Percentiles rank a stretch among this genome's conserved stretches.
These are phyloP conservation scores for Hydraecia micacea DNA, from an alignment of 2,888 invertebrate genomes.

Conservation along the genomic window DNA sequence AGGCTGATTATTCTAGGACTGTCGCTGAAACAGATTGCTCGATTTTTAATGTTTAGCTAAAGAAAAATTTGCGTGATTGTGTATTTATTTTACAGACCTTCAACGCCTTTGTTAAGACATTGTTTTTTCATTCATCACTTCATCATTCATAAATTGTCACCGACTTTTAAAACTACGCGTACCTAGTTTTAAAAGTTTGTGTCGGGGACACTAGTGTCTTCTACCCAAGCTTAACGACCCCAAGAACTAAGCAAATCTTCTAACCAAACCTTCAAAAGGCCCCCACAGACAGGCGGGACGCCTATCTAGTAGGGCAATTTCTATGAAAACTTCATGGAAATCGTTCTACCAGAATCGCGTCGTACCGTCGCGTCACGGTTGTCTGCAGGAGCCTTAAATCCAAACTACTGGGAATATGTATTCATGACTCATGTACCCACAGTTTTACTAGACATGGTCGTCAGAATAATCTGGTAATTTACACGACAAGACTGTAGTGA, in stretches of 20 bases:
- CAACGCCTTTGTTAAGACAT: background rate
- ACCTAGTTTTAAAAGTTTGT: too few species aligned
- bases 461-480: slow-evolving; percentile 57
- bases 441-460: slow-evolving; percentile 36
- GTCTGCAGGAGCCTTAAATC: background rate
- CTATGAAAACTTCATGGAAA: background rate
- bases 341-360: background rate
- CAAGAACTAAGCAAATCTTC: background rate
- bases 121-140: slow-evolving; percentile 2
- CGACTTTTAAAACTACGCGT: background rate
- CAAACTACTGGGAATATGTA: slow-evolving; percentile 32
- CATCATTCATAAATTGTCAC: background rate
- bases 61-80: background rate
- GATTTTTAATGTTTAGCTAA: background rate
- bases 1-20: background rate
- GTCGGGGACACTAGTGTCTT: background rate
- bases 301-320: background rate
- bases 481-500: slow-evolving; percentile 34
- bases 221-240: slow-evolving; percentile 22
- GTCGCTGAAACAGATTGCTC: background rate
- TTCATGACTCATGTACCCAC: slow-evolving; percentile 25
- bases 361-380: background rate
- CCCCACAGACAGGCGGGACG: background rate
- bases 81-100: background rate
- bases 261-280: background rate